Evolutionary conservation across 2,113 vertebrate genomes (phyloP), one percentile per base, ranked within the genome.

Genomic region (Plecotus auritus): DNA sequence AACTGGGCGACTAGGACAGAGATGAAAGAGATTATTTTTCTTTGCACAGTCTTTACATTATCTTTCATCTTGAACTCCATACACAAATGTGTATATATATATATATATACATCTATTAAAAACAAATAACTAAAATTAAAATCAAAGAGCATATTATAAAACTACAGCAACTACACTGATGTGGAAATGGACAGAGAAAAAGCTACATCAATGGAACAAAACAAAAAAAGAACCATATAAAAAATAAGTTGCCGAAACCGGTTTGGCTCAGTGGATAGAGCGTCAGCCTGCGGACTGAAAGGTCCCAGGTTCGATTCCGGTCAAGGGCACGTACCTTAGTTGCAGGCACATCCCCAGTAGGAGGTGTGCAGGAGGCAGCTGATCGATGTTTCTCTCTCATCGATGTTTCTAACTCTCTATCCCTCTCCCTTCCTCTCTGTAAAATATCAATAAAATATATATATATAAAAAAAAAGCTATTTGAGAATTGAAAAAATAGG

Each of bases 91-190:
- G 37, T 40, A 4, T 59, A 69, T 32, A 61, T 51, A 40, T 40
- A 4, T 59, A 69, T 32, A 61, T 51, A 40, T 11, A 69, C 45
- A 69, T 77, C 14, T 78, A 49, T 26, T 59, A 56, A 56, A 56
- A 23, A 59, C 13, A 88, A 90, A 91, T 5, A 64, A 85, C 18
- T 76, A 76, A 86, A 83, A 94, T 64, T 81, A 77, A 96, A 90
- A 54, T 73, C 28, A 73, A 76, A 82, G 28, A 80, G 30, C 56
- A 61, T 32, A 54, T 76, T 84, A 47, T 56, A 94, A 42, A 95
- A 42, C 30, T 12, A 80, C 20, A 77, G 64, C 49, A 67, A 80
- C 47, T 18, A 70, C 4, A 94, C 14, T 85, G 56, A 73, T 82
- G 37, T 32, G 69, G 49, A 87, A 88, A 88, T 32, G 54, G 14